Evolutionary conservation across 35 echinoderm and acorn worm species (phyloP).

Genomic region (Apostichopus japonicus): DNA sequence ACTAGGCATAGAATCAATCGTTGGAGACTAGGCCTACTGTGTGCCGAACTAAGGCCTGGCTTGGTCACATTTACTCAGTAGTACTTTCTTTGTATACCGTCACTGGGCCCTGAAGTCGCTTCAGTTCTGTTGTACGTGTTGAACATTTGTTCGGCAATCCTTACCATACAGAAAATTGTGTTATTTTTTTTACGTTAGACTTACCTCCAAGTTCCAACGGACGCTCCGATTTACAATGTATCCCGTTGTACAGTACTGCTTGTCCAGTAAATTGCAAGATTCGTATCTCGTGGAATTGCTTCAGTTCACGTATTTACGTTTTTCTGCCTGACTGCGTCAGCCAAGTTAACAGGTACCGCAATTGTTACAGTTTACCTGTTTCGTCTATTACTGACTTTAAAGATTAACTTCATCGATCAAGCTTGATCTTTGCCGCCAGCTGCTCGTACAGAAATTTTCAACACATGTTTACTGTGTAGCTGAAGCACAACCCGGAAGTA

Average conservation of each 20-base stretch:
- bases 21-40: too few relatives aligned
- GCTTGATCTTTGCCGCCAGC: slow-evolving; percentile 7
- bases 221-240: too few relatives aligned
- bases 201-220: too few relatives aligned
- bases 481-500: slow-evolving; percentile 8
- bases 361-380: background rate
- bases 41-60: too few relatives aligned
- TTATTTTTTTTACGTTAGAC: too few relatives aligned
- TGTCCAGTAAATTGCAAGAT: background rate
- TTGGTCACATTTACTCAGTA: too few relatives aligned
- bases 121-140: too few relatives aligned
- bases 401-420: background rate
- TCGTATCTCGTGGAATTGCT: background rate
- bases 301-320: background rate
- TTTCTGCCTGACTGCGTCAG: background rate
- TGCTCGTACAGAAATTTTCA: background rate
- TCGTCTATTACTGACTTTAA: background rate
- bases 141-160: too few relatives aligned
- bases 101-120: too few relatives aligned
- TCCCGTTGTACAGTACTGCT: background rate
- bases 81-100: too few relatives aligned
- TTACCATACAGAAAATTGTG: too few relatives aligned
- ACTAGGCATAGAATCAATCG: too few relatives aligned
- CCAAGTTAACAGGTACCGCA: background rate
- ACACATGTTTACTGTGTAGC: background rate